Base-by-base conservation (phyloP, 2,888 invertebrate genomes). In the Ptilodon capucinus region DNA sequence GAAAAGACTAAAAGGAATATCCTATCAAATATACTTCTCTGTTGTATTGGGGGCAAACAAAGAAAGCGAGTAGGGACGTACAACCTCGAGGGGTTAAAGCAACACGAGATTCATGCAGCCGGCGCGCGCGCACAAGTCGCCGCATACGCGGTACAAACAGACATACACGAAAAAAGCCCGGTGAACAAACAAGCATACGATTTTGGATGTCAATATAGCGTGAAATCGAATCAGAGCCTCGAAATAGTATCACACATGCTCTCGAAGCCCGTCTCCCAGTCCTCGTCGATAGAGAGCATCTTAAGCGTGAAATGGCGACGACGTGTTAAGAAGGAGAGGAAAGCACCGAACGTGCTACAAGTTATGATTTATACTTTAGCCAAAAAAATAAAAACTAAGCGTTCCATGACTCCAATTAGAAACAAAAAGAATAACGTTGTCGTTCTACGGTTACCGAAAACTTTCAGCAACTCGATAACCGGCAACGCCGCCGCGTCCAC, bases 221-320 rank as follows among this genome's bases (percentile, higher is more conserved):
- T 68, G 13, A 63, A 68, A 35, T 80, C 82, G 0, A 75, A 66
- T 42, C 71, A 73, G 23, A 83, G 84, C 48, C 48, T 78, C 16
- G 81, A 83, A 63, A 76, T 80, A 21, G 63, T 64, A 6, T 78
- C 81, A 16, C 76, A 79, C 30, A 50, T 68, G 39, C 51, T 81
- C 21, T 75, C 73, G 7, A 68, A 57, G 44, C 76, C 81, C 2
- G 48, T 47, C 5, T 80, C 79, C 9, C 58, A 67, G 19, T 19
- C 62, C 17, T 70, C 76, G 2, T 73, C 74, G 6, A 40, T 57
- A 17, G 57, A 60, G 32, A 79, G 68, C 45, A 51, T 60, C 30
- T 47, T 54, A 18, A 68, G 60, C 53, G 42, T 66, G 8, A 64
- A 71, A 46, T 62, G 63, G 60, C 57, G 53, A 13, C 48, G 46